These are phyloP conservation scores for Papilio protenor DNA, from an alignment of 2,888 invertebrate genomes.

Conservation along the genomic window DNA sequence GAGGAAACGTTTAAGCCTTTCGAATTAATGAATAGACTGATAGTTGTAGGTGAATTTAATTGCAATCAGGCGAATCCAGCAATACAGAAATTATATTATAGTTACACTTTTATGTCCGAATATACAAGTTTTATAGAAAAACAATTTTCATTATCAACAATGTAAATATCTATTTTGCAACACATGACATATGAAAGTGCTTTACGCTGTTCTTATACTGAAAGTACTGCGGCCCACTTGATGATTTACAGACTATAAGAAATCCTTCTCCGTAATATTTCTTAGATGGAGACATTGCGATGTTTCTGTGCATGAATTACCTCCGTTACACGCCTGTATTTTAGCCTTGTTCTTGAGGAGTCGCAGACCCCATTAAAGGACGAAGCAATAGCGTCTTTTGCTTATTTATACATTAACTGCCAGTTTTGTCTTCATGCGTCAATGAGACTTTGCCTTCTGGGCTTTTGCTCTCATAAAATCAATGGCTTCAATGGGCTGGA, in stretches of 20 bases:
- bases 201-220: neutral
- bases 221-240: neutral
- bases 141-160: neutral
- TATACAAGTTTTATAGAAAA: neutral
- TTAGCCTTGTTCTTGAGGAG: neutral
- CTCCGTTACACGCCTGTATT: neutral
- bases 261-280: conserved; percentile 14
- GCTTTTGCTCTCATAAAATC: neutral
- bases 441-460: neutral
- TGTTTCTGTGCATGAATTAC: neutral
- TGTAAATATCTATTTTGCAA: neutral
- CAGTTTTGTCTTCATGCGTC: neutral
- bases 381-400: neutral
- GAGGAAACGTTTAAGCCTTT: neutral
- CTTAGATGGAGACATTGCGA: neutral
- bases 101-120: neutral
- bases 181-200: neutral
- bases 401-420: neutral
- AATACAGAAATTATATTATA: neutral
- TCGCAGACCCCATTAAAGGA: neutral
- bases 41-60: neutral
- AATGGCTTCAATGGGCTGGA: neutral
- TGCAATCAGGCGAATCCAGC: neutral
- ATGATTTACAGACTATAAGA: neutral
- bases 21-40: neutral